A percentile compares a stretch with the other conserved stretches of the same genome.
Evolutionary conservation across 2,113 vertebrate species (phyloP).

Genomic region (Aegithalos caudatus): DNA sequence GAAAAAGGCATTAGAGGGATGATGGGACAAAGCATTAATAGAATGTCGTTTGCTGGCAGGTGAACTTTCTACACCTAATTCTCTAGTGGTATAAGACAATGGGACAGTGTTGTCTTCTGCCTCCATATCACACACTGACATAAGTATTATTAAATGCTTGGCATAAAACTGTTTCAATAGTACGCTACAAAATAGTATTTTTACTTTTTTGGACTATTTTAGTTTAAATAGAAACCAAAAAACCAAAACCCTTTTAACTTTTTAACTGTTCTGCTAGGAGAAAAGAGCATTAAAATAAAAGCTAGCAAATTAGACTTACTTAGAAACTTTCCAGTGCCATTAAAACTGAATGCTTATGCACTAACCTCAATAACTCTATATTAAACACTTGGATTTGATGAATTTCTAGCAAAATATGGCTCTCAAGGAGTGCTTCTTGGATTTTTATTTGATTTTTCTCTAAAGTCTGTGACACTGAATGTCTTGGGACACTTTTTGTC

Average conservation of each 20-base stretch:
- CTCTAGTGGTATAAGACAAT: not conserved
- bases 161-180: not conserved
- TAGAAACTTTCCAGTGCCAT: not conserved
- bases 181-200: not conserved
- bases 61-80: not conserved
- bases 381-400: not conserved
- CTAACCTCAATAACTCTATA: not conserved
- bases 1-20: not conserved
- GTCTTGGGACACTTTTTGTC: not conserved
- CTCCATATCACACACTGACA: not conserved
- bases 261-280: not conserved
- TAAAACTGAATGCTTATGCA: not conserved
- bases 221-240: not conserved
- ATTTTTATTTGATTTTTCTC: not conserved
- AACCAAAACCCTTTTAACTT: not conserved
- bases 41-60: fast-evolving
- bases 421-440: not conserved
- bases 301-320: not conserved
- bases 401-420: not conserved
- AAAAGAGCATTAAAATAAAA: not conserved
- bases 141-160: not conserved
- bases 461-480: not conserved
- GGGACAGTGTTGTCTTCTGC: not conserved
- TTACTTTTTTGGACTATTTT: not conserved
- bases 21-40: not conserved